A percentile compares a stretch with the other conserved stretches of the same genome.
These are phyloP conservation scores for Hoplias malabaricus DNA, from an alignment of 2,113 vertebrate genomes.

Conservation along the genomic window DNA sequence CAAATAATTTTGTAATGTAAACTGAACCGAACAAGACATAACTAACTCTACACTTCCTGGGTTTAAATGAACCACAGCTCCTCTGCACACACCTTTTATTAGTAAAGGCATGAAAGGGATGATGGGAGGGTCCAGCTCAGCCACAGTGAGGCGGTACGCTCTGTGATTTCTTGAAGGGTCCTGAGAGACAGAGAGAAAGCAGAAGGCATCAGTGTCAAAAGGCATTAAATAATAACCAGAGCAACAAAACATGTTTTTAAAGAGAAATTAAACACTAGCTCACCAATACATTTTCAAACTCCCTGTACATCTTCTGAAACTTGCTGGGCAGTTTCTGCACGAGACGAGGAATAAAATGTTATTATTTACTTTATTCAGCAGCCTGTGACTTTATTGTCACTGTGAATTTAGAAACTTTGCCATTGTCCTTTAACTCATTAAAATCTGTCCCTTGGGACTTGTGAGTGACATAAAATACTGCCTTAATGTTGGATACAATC, in stretches of 20 bases:
- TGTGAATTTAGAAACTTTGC: not conserved
- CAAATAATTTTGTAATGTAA: not conserved
- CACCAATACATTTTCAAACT: slow-evolving; percentile 99
- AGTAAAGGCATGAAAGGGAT: slow-evolving; percentile 98
- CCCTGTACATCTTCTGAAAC: slow-evolving; percentile 95
- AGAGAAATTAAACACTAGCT: slow-evolving; percentile 54
- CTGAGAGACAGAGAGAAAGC: slow-evolving; percentile 61
- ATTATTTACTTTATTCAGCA: too few species aligned
- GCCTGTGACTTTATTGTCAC: too few species aligned
- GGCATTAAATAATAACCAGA: too few species aligned
- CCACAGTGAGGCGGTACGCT: slow-evolving; percentile 88
- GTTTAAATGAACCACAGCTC: not conserved
- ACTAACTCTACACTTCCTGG: not conserved
- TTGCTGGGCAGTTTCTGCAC: slow-evolving; percentile 98
- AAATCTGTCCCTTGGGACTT: not conserved
- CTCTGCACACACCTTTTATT: slow-evolving; percentile 87
- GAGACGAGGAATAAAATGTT: slow-evolving; percentile 45
- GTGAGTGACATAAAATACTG: too few species aligned
- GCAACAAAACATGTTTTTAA: too few species aligned
- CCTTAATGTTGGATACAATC: too few species aligned
- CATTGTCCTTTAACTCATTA: not conserved
- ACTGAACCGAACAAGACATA: too few species aligned
- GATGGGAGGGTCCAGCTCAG: slow-evolving; percentile 92
- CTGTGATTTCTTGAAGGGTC: slow-evolving; percentile 97
- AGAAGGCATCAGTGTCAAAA: too few species aligned